phyloP scores from a whole-genome alignment of 2,888 invertebrate genomes.

The Drosophila neutralis region DNA sequence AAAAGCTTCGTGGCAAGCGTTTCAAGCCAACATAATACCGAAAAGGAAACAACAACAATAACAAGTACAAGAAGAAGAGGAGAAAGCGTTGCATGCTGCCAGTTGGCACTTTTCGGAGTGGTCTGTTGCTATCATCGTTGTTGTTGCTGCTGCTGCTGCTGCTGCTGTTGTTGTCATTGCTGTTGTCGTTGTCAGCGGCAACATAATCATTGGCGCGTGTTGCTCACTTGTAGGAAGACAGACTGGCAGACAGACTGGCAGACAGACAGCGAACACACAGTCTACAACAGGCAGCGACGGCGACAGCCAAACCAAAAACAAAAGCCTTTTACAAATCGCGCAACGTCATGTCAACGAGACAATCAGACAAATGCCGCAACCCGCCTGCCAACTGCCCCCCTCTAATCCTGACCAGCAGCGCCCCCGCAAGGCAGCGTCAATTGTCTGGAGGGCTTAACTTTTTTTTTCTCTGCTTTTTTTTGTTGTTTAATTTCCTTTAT shows the following conservation, averaged over 20 bases:
- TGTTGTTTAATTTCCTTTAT: slow-evolving; percentile 74
- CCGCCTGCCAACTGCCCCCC: not conserved
- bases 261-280: slow-evolving; percentile 16
- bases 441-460: slow-evolving; percentile 74
- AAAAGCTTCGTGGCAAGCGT: slow-evolving; percentile 59
- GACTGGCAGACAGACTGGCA: slow-evolving; percentile 26
- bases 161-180: slow-evolving; percentile 23
- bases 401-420: slow-evolving; percentile 32
- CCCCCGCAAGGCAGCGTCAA: slow-evolving; percentile 53
- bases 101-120: slow-evolving; percentile 57
- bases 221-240: slow-evolving; percentile 72
- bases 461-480: slow-evolving; percentile 45
- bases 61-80: not conserved
- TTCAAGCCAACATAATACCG: slow-evolving; percentile 66
- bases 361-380: slow-evolving; percentile 74
- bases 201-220: slow-evolving; percentile 79
- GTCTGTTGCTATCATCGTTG: slow-evolving; percentile 26
- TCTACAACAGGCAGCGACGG: slow-evolving; percentile 1
- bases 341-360: slow-evolving; percentile 77
- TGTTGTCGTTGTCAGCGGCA: slow-evolving; percentile 67
- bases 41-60: slow-evolving; percentile 20
- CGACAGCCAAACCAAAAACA: slow-evolving; percentile 45
- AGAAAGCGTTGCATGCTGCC: slow-evolving; percentile 27
- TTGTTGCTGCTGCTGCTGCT: slow-evolving; percentile 13
- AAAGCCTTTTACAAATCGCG: slow-evolving; percentile 73